phyloP scores from a whole-genome alignment of 2,113 vertebrate genomes.

The Myiozetetes cayanensis region DNA sequence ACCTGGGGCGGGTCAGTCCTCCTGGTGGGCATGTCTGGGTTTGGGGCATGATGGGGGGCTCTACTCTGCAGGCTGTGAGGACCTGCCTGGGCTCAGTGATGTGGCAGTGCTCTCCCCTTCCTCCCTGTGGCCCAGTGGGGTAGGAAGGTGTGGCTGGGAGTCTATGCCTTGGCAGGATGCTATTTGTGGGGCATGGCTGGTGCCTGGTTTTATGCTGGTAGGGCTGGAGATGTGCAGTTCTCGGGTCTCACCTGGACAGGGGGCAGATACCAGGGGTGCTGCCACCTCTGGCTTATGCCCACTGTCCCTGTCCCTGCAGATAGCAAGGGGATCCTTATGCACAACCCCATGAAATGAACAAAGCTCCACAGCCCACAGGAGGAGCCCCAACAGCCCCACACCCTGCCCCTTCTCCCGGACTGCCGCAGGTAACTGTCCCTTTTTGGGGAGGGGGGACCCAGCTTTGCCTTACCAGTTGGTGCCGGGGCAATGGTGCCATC shows the following conservation, averaged over 20 bases:
- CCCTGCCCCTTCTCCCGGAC: slow-evolving; percentile 92
- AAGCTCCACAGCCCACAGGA: slow-evolving; percentile 97
- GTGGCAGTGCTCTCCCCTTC: neutral
- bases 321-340: slow-evolving; percentile 89
- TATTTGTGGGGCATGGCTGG: accelerated
- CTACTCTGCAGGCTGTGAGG: accelerated
- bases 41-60: accelerated
- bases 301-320: slow-evolving; percentile 56
- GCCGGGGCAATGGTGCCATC: accelerated
- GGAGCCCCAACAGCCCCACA: slow-evolving; percentile 91
- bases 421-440: slow-evolving; percentile 84
- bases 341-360: slow-evolving; percentile 99
- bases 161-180: accelerated
- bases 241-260: accelerated
- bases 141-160: neutral
- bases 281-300: accelerated
- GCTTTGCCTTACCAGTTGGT: neutral
- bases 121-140: accelerated
- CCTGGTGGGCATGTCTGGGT: neutral
- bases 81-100: neutral
- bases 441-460: neutral
- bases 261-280: neutral
- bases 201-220: neutral
- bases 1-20: neutral
- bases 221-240: neutral